Conservation (phyloP, 2,113 vertebrate genomes). For the Tringa solitaria region DNA sequence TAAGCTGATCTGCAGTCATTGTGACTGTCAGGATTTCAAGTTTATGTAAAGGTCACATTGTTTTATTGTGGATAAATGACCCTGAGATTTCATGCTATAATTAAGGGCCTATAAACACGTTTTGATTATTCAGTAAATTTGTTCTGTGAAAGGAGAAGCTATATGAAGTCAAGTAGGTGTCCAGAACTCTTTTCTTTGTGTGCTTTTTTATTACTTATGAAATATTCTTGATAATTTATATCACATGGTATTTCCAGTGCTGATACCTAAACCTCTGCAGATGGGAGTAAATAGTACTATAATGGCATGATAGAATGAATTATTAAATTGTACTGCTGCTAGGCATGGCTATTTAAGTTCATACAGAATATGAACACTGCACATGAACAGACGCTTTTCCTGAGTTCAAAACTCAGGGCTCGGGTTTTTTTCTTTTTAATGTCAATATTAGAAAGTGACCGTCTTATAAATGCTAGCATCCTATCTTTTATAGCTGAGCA, state of each 20-base stretch:
- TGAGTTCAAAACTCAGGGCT: neutral
- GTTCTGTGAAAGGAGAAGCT: neutral
- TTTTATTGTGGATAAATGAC: neutral
- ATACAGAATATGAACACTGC: neutral
- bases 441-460: neutral
- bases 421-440: neutral
- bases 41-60: constrained; percentile 19
- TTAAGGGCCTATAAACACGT: neutral
- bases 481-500: neutral
- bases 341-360: neutral
- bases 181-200: neutral
- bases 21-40: neutral
- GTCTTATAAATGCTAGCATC: neutral
- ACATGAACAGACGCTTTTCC: neutral
- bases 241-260: neutral
- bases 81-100: neutral
- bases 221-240: neutral
- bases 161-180: neutral
- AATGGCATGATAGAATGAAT: neutral
- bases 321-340: neutral
- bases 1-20: neutral
- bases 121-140: neutral
- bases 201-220: neutral
- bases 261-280: neutral
- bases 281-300: neutral